Percentiles rank a stretch among this genome's conserved stretches.
These are phyloP conservation scores for Dendrocopos noguchii DNA, from an alignment of 2,113 vertebrate species.

Conservation along the genomic window DNA sequence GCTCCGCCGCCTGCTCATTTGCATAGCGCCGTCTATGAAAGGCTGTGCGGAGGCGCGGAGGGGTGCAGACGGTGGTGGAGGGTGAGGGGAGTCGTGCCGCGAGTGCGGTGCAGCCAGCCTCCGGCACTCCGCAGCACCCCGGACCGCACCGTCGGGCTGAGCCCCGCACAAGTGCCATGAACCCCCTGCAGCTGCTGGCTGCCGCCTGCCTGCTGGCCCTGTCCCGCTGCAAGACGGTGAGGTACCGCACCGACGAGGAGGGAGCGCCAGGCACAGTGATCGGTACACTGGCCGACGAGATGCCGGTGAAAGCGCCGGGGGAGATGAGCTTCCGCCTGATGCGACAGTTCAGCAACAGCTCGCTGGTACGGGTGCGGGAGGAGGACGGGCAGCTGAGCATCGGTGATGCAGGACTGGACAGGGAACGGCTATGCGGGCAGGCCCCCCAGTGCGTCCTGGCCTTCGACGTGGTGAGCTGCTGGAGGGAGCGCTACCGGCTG, in stretches of 20 bases:
- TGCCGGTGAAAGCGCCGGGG: conserved; percentile 85
- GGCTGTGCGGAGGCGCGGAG: conserved; percentile 54
- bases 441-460: conserved; percentile 87
- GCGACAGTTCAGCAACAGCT: conserved; percentile 91
- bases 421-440: conserved; percentile 89
- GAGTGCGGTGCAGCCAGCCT: rapidly evolving
- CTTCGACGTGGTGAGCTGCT: conserved; percentile 94
- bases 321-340: conserved; percentile 92
- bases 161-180: conserved; percentile 54
- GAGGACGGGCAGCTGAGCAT: conserved; percentile 91
- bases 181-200: conserved; percentile 64
- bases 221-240: conserved; percentile 84
- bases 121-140: neutral
- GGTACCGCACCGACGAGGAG: conserved; percentile 92
- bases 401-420: conserved; percentile 88
- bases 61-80: neutral
- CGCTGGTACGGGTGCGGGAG: conserved; percentile 89
- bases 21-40: conserved; percentile 89
- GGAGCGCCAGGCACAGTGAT: conserved; percentile 90
- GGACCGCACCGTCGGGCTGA: neutral
- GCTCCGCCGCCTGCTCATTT: conserved; percentile 79
- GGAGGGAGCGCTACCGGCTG: conserved; percentile 89
- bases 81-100: rapidly evolving
- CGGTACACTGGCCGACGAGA: conserved; percentile 91
- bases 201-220: conserved; percentile 72